A percentile compares a stretch with the other conserved stretches of the same genome.
Evolutionary conservation across 1,140 invertebrate genomes (phyloP).

Genomic region (Delia radicum): DNA sequence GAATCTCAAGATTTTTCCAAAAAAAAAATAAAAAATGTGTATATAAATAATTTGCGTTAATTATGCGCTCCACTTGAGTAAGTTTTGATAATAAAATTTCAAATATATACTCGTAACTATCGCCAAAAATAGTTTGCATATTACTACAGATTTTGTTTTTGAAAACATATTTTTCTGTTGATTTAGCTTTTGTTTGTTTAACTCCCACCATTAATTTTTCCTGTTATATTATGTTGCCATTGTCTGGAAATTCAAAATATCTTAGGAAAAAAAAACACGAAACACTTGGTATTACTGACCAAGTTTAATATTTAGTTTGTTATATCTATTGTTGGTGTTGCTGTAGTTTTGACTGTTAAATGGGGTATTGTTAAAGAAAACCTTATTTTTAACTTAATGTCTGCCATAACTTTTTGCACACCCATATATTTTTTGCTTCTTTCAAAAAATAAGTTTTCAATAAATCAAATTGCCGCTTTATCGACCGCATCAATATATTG

Average conservation of each 20-base stretch:
- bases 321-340: background rate
- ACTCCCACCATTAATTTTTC: conserved; percentile 12
- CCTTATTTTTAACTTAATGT: background rate
- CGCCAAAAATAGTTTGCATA: background rate
- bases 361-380: background rate
- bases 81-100: background rate
- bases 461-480: conserved; percentile 18
- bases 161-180: background rate
- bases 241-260: background rate
- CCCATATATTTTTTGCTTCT: background rate
- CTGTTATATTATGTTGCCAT: background rate
- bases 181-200: background rate
- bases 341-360: background rate
- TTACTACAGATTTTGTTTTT: background rate
- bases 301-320: background rate
- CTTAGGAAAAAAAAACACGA: no score
- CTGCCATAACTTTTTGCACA: conserved; percentile 11
- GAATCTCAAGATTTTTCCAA: background rate
- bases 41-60: conserved; percentile 11
- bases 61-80: conserved; percentile 1
- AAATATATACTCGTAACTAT: background rate
- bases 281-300: background rate
- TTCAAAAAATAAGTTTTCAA: conserved; percentile 15
- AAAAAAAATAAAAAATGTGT: background rate
- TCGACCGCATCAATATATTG: conserved; percentile 13